Evolutionary conservation across 2,888 invertebrate genomes (phyloP), one percentile per base, ranked within the genome.

Genomic region (Drosophila parthenogenetica): DNA sequence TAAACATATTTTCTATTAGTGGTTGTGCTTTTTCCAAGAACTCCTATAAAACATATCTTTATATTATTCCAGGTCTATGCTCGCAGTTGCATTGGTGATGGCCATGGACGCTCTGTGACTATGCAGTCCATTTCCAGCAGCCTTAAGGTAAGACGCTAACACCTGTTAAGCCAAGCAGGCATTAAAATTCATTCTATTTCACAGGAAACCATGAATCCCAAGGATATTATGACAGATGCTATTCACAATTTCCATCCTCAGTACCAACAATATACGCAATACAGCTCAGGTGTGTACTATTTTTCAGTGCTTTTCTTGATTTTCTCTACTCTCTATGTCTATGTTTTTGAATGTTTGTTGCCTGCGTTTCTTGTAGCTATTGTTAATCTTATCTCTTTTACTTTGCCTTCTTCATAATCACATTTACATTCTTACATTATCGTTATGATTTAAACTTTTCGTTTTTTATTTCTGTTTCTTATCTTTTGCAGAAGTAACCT

Each of bases 221-320:
- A 97, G 94, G 99, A 99, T 93, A 99, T 99, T 93, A 99, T 99
- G 98, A 99, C 99, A 90, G 99, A 99, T 93, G 98, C 98, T 91
- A 98, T 99, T 93, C 99, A 99, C 93, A 99, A 99, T 93, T 99
- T 99, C 95, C 99, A 99, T 94, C 99, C 99, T 59, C 98, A 99
- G 92, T 99, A 99, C 93, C 99, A 99, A 93, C 99, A 99, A 93
- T 99, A 99, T 93, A 98, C 98, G 39, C 98, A 98, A 93, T 98
- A 98, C 92, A 98, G 97, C 93, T 97, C 97, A 90, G 97, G 97
- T 97, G 93, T 94, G 94, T 94, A 1, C 5, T 2, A 13, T 17
- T 49, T 19, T 35, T 32, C 17, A 5, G 17, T 10, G 14, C 13
- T 40, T 42, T 17, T 40, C 16, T 13, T 40, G 10, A 22, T 13